phyloP scores from a whole-genome alignment of 2,888 invertebrate genomes.

The Tortrix viridana region DNA sequence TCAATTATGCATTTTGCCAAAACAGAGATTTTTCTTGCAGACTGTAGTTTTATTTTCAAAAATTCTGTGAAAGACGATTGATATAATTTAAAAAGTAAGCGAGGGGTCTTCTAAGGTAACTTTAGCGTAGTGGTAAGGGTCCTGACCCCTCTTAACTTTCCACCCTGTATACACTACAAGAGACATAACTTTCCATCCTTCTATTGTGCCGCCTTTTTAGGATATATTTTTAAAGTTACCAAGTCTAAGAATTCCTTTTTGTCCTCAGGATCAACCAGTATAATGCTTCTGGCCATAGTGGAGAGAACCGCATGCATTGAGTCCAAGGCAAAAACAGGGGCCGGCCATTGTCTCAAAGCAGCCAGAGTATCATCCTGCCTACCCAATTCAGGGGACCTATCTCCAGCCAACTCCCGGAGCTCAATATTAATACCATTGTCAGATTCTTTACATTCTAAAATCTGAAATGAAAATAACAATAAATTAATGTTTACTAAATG shows the following conservation, averaged over 20 bases:
- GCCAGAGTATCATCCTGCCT: slow-evolving; percentile 58
- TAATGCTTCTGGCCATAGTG: slow-evolving; percentile 62
- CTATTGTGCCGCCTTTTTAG: no score
- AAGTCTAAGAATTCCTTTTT: slow-evolving; percentile 56
- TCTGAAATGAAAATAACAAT: slow-evolving; percentile 44
- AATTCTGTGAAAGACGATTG: no score
- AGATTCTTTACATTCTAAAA: slow-evolving; percentile 55
- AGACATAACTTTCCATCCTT: no score
- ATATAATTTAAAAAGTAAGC: no score
- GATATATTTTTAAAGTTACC: slow-evolving; percentile 51
- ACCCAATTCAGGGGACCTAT: slow-evolving; percentile 41
- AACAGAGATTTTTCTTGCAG: no score
- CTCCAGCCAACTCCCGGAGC: slow-evolving; percentile 61
- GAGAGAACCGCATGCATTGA: slow-evolving; percentile 61
- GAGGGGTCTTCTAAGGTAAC: no score
- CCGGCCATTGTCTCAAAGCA: slow-evolving; percentile 68
- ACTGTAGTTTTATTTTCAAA: no score
- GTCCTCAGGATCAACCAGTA: slow-evolving; percentile 49
- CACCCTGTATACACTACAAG: no score
- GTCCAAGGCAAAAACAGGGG: slow-evolving; percentile 71
- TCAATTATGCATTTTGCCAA: no score
- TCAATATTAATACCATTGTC: slow-evolving; percentile 60
- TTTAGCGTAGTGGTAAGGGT: no score
- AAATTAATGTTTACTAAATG: background rate
- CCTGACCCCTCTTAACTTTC: no score